These are phyloP conservation scores for Lampropteryx suffumata DNA, from an alignment of 2,888 invertebrate genomes.

Conservation along the genomic window DNA sequence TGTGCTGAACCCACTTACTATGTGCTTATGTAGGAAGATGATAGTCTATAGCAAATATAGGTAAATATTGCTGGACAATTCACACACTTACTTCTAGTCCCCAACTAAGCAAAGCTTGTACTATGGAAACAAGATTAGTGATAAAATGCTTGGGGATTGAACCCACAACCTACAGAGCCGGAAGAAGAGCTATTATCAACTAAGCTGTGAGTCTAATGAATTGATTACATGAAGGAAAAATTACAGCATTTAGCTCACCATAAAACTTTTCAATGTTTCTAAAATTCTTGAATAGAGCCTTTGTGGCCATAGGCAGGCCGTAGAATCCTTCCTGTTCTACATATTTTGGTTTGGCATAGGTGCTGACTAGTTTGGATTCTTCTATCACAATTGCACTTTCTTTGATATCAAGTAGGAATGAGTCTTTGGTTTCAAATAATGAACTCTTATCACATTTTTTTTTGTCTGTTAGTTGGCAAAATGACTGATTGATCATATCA, in stretches of 20 bases:
- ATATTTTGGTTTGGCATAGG: constrained; percentile 15
- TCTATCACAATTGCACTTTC: constrained; percentile 52
- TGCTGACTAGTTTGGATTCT: constrained; percentile 14
- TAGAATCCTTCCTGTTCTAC: constrained; percentile 81
- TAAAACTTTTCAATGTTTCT: constrained; percentile 92
- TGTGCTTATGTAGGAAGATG: no score
- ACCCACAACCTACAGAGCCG: no score
- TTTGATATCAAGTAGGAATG: constrained; percentile 66
- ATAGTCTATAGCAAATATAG: no score
- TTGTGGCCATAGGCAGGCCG: constrained; percentile 89
- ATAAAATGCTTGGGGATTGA: no score
- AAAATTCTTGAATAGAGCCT: constrained; percentile 87
- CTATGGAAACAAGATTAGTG: no score
- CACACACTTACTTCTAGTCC: no score
- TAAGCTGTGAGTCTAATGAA: no score
- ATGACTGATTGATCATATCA: constrained; percentile 77
- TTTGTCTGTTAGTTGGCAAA: constrained; percentile 63
- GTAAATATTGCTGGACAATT: no score
- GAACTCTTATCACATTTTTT: constrained; percentile 45
- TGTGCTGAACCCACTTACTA: no score
- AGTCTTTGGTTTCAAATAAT: constrained; percentile 69
- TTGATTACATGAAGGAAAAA: no score
- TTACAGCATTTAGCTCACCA: constrained; percentile 77
- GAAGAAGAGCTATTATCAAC: no score
- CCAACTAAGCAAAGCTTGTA: no score